These are phyloP conservation scores for Campylomormyrus numenius DNA, from an alignment of 2,113 vertebrate species.

Conservation along the genomic window DNA sequence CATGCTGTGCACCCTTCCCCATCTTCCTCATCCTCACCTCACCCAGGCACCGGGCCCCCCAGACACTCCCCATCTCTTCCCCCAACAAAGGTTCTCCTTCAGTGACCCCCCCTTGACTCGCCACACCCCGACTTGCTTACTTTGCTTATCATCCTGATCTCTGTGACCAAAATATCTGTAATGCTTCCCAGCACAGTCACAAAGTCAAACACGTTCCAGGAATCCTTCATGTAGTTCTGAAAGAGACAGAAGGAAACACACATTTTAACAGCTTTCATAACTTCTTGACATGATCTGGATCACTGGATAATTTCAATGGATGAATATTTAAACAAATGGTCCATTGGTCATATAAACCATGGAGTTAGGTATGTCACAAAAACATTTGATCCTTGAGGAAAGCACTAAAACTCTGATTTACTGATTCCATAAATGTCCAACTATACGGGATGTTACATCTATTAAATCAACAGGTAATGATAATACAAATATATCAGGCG, in stretches of 20 bases:
- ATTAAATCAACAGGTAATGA: background rate
- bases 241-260: background rate
- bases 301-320: background rate
- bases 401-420: background rate
- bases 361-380: background rate
- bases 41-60: background rate
- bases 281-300: background rate
- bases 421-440: background rate
- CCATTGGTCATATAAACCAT: background rate
- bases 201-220: constrained; percentile 98
- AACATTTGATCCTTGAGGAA: background rate
- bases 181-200: constrained; percentile 97
- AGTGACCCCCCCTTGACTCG: background rate
- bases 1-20: background rate
- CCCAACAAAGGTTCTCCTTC: background rate
- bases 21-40: background rate
- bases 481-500: background rate
- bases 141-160: constrained; percentile 90
- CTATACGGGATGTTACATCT: background rate
- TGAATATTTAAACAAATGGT: background rate
- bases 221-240: constrained; percentile 89
- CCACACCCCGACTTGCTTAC: background rate
- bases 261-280: background rate
- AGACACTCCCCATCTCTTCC: background rate
- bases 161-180: constrained; percentile 97